Evolutionary conservation across 2,113 vertebrate species (phyloP), one percentile per base, ranked within the genome.

Genomic region (Ochotona curzoniae): DNA sequence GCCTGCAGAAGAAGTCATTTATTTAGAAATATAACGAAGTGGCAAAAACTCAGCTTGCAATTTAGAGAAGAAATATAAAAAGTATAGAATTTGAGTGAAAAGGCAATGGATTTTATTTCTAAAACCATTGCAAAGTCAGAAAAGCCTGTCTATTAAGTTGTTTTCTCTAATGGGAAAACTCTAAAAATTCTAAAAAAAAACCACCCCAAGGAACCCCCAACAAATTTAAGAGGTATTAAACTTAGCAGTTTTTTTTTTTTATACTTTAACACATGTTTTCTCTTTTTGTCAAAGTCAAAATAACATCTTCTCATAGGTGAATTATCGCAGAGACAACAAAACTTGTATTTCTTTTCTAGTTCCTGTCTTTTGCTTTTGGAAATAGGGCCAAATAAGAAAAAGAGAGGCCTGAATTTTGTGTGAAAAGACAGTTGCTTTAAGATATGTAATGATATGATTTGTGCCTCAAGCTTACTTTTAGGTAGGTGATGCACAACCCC

Each of bases 21-120:
- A 89, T 93, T 96, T 96, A 95, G 93, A 91, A 97, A 89, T 91
- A 67, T 35, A 96, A 95, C 66, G 78, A 97, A 96, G 88, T 95
- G 95, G 88, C 30, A 96, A 87, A 97, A 96, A 96, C 38, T 79
- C 0, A 69, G 74, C 66, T 83, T 64, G 63, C 82, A 61, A 63
- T 94, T 94, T 90, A 63, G 83, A 93, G 94, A 75, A 25, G n/a
- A 87, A 90, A n/a, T 79, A n/a, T 79, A 76, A 84, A 89, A 74
- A 74, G 49, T 61, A 30, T 20, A 70, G 20, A 85, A 89, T 67
- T 18, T 30, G 81, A 90, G 79, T 88, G 83, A 38, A 93, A 97
- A 90, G 60, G 17, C 23, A 44, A 9, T 76, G 66, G 44, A 79
- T 90, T 14, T 25, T 94, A 90, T 93, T 35, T 51, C 66, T 7